Conservation (phyloP, 2,113 vertebrate genomes). For the Saguinus midas region DNA sequence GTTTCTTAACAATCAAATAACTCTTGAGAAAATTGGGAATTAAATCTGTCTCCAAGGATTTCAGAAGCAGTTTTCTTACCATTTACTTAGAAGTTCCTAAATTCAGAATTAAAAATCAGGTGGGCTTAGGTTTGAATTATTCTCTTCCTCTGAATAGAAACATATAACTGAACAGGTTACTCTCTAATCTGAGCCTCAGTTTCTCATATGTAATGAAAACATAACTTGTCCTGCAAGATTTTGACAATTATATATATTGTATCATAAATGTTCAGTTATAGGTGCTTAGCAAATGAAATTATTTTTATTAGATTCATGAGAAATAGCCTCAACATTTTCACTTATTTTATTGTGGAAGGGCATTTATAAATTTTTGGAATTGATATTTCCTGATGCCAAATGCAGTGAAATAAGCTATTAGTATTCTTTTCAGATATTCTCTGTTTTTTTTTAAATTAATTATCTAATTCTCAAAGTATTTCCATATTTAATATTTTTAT, state of each 20-base stretch:
- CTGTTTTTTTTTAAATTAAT: neutral
- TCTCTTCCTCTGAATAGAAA: neutral
- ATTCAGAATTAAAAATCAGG: neutral
- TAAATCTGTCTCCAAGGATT: neutral
- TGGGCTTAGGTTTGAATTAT: neutral
- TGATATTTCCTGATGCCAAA: neutral
- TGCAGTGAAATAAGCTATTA: neutral
- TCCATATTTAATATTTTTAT: conserved; percentile 70
- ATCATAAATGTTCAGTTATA: neutral
- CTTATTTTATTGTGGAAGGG: neutral
- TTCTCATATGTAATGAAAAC: neutral
- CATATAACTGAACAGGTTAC: neutral
- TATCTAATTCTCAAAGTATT: conserved; percentile 22
- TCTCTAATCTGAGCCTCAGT: neutral
- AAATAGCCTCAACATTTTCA: neutral
- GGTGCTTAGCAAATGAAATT: neutral
- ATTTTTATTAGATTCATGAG: neutral
- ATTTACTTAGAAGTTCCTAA: neutral
- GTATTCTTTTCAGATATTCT: neutral
- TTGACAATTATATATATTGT: neutral
- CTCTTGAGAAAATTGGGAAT: neutral
- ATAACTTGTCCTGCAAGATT: neutral
- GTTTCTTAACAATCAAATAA: neutral
- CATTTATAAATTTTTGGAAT: neutral
- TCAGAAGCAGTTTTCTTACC: neutral